phyloP scores from a whole-genome alignment of 2,113 vertebrate genomes.

The Strix aluco region DNA sequence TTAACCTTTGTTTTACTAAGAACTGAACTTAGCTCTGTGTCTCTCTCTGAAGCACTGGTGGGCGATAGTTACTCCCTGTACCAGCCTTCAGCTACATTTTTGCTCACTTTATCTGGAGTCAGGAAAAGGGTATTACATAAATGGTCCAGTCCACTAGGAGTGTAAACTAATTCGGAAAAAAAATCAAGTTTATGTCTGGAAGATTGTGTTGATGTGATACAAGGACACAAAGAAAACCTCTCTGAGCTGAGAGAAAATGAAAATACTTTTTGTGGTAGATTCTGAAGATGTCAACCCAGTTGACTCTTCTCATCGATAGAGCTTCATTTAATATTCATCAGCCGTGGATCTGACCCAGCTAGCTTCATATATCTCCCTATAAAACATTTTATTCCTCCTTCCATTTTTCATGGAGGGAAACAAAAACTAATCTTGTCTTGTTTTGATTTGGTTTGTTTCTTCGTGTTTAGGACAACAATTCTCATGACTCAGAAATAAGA shows the following conservation, averaged over 20 bases:
- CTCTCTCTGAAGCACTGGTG: not conserved
- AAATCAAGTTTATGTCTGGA: not conserved
- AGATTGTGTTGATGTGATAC: not conserved
- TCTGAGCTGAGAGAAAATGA: not conserved
- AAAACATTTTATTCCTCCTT: not conserved
- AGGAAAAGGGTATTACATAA: not conserved
- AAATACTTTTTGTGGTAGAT: not conserved
- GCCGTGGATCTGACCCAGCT: not conserved
- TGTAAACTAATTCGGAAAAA: not conserved
- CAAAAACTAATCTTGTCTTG: not conserved
- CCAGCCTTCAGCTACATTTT: not conserved
- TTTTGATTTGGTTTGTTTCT: not conserved
- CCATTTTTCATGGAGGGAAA: not conserved
- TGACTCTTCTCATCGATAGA: not conserved
- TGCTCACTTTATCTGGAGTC: not conserved
- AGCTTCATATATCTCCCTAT: not conserved
- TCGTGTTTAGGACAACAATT: constrained; percentile 82
- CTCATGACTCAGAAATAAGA: constrained; percentile 84
- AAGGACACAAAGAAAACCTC: not conserved
- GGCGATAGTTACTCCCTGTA: not conserved
- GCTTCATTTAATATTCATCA: not conserved
- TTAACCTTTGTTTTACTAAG: not conserved
- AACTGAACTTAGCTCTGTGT: not conserved
- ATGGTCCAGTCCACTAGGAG: not conserved
- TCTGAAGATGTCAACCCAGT: not conserved